These are phyloP conservation scores for Leptarthrus brevirostris DNA, from an alignment of 2,888 invertebrate genomes.

Conservation along the genomic window DNA sequence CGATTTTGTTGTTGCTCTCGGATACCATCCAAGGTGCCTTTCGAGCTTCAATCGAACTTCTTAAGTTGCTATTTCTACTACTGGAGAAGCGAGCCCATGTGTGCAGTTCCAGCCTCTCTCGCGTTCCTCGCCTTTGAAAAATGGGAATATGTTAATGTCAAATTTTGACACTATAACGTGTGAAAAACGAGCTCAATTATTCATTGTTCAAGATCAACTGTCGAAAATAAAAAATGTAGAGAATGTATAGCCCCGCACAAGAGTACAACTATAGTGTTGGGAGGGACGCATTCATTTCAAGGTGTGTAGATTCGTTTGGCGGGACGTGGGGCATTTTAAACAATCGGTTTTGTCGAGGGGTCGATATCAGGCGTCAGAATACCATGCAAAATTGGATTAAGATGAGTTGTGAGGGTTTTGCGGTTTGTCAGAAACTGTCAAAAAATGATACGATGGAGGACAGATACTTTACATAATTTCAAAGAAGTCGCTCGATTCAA, in stretches of 20 bases:
- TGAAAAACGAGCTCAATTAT: constrained; percentile 54
- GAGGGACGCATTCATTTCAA: not conserved
- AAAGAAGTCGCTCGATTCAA: constrained; percentile 50
- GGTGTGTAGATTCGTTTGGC: not conserved
- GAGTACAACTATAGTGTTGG: no score
- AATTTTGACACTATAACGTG: constrained; percentile 51
- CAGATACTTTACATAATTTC: constrained; percentile 54
- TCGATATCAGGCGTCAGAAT: constrained; percentile 46
- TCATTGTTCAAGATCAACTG: constrained; percentile 51
- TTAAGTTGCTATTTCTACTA: not conserved
- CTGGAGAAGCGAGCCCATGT: not conserved
- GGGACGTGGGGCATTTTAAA: constrained; percentile 24
- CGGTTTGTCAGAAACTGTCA: constrained; percentile 53
- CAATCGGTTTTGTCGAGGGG: constrained; percentile 33
- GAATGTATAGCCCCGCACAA: not conserved
- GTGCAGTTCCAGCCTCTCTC: not conserved
- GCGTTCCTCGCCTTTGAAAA: constrained; percentile 28
- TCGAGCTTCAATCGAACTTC: not conserved
- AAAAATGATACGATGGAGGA: constrained; percentile 47
- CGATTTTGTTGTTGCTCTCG: constrained; percentile 14
- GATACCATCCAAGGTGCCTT: not conserved
- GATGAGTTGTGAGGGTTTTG: constrained; percentile 51
- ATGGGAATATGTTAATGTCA: constrained; percentile 54
- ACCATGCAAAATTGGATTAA: constrained; percentile 54
- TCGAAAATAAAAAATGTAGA: constrained; percentile 45